Conservation (phyloP, 2,888 invertebrate genomes). For the Reticulitermes lucifugus region DNA sequence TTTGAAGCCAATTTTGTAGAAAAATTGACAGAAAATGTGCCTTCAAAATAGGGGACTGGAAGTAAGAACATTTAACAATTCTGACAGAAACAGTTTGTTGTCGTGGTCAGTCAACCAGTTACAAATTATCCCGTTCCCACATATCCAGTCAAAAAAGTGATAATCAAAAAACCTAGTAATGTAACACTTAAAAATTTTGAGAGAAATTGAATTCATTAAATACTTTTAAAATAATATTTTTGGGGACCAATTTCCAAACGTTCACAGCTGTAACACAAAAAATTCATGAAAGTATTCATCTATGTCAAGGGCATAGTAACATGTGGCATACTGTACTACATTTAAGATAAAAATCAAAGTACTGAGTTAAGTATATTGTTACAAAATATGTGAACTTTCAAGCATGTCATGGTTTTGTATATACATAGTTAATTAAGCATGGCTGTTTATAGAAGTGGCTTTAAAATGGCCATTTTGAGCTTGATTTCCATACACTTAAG, state of each 20-base stretch:
- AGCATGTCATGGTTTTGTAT: conserved; percentile 7
- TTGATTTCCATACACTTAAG: too few relatives aligned
- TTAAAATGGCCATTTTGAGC: neutral
- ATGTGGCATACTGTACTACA: neutral
- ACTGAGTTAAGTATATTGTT: neutral
- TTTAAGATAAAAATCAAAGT: conserved; percentile 20
- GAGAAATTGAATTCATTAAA: conserved; percentile 25
- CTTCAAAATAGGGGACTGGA: conserved; percentile 40
- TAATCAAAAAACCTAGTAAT: conserved; percentile 34
- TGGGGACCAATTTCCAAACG: conserved; percentile 42
- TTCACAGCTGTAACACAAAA: conserved; percentile 16
- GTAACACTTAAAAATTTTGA: conserved; percentile 15
- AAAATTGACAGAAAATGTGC: conserved; percentile 35
- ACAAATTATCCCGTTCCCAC: conserved; percentile 29
- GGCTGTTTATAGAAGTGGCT: neutral
- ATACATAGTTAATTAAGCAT: neutral
- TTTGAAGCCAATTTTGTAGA: conserved; percentile 45
- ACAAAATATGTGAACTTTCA: neutral
- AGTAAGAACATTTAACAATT: conserved; percentile 31
- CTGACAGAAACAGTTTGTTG: conserved; percentile 26
- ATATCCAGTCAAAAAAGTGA: conserved; percentile 39
- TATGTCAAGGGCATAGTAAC: neutral
- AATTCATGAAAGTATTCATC: conserved; percentile 20
- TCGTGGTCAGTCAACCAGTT: neutral
- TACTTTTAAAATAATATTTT: conserved; percentile 41